A percentile compares a stretch with the other conserved stretches of the same genome.
These are phyloP conservation scores for Phalloptychus januarius DNA, from an alignment of 2,797 vertebrate species.

Conservation along the genomic window DNA sequence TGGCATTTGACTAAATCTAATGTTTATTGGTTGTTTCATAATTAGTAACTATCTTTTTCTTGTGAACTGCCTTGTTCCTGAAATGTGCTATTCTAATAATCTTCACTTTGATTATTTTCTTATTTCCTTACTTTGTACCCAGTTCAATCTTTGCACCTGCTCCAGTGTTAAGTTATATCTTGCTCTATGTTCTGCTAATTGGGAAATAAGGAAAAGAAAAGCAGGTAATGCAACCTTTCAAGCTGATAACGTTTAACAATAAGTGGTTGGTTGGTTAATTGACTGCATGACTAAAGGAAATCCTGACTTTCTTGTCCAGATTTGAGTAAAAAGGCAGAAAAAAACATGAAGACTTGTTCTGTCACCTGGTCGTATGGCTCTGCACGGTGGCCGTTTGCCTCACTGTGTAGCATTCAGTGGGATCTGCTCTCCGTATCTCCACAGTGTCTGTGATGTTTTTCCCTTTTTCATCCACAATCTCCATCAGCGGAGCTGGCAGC, in stretches of 20 bases:
- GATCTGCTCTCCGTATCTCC: neutral
- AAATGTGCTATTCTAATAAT: no score
- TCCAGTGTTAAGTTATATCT: neutral
- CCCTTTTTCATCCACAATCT: neutral
- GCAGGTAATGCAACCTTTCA: neutral
- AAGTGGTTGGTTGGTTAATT: neutral
- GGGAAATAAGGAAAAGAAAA: neutral
- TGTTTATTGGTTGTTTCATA: no score
- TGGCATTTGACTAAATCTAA: no score
- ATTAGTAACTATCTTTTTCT: no score
- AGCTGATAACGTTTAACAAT: neutral
- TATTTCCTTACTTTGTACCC: neutral
- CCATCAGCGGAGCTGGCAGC: neutral
- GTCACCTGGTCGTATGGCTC: neutral
- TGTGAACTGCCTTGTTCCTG: no score
- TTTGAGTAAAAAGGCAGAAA: neutral
- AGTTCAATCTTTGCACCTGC: neutral
- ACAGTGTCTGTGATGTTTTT: neutral
- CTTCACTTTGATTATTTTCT: neutral
- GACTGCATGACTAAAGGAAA: neutral
- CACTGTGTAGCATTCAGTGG: neutral
- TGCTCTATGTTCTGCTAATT: neutral
- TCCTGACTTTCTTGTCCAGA: neutral
- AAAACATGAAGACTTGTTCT: neutral
- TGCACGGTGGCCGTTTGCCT: neutral